These are phyloP conservation scores for Hydropotes inermis DNA, from an alignment of 2,113 vertebrate genomes.

Conservation along the genomic window DNA sequence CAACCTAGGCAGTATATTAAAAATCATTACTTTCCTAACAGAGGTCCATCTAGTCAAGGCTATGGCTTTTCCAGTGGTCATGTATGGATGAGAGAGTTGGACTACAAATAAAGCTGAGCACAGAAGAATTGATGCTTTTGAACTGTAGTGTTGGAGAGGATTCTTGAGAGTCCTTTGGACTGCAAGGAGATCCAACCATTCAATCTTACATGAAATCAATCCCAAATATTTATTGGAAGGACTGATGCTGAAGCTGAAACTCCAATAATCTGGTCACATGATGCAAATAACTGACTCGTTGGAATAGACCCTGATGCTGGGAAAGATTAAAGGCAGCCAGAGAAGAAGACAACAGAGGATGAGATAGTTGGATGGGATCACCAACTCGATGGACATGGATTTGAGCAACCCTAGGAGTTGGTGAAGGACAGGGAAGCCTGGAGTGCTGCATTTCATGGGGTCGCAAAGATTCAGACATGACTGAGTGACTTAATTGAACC, in stretches of 20 bases:
- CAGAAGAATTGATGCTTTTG: background rate
- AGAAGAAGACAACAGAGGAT: background rate
- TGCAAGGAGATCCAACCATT: background rate
- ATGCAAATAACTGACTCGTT: background rate
- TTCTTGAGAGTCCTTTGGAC: background rate
- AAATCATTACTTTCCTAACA: too few relatives aligned
- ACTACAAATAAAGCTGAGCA: background rate
- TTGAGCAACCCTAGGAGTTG: background rate
- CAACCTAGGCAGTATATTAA: background rate
- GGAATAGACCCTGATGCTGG: background rate
- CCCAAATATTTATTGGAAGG: accelerated
- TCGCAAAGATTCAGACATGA: accelerated
- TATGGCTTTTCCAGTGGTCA: background rate
- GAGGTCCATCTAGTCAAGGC: too few relatives aligned
- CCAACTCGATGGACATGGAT: background rate
- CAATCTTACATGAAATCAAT: background rate
- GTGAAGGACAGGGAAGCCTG: background rate
- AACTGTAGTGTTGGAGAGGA: background rate
- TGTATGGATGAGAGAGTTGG: background rate
- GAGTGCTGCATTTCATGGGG: background rate
- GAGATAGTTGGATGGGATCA: background rate
- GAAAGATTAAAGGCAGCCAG: accelerated
- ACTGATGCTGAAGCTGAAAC: background rate
- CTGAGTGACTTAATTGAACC: background rate
- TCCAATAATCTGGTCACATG: background rate